Evolutionary conservation across 2,888 invertebrate genomes (phyloP).

Genomic region (Andrena minutula): DNA sequence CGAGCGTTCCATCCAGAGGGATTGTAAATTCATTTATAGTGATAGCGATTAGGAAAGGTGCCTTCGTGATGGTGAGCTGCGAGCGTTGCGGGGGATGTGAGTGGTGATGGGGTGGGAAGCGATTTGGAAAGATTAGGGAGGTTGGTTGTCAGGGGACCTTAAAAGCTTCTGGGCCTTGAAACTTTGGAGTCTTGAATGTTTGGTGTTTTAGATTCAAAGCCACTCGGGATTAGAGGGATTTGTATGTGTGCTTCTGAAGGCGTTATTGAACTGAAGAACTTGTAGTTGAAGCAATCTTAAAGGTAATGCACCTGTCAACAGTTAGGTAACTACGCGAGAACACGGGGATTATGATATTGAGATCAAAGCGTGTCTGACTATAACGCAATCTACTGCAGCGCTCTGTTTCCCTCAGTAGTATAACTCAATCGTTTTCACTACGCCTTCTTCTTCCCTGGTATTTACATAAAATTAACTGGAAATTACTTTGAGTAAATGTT

Average conservation of each 20-base stretch:
- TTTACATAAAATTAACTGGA: background rate
- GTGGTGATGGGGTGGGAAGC: no score
- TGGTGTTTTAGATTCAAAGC: no score
- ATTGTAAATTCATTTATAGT: slow-evolving; percentile 47
- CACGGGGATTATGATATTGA: slow-evolving; percentile 2
- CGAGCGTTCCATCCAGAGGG: background rate
- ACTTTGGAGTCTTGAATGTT: no score
- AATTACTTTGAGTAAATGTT: background rate
- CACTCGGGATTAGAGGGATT: no score
- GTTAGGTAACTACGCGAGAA: background rate
- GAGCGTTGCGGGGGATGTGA: no score
- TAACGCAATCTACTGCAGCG: slow-evolving; percentile 7
- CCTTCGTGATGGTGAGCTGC: background rate
- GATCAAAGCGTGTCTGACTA: slow-evolving; percentile 12
- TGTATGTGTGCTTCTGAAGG: background rate
- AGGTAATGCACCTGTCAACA: background rate
- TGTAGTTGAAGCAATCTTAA: background rate
- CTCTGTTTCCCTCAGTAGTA: background rate
- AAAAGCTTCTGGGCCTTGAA: no score
- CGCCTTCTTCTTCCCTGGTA: background rate
- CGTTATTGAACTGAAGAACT: background rate
- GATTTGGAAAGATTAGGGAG: no score
- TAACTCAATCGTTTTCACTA: background rate
- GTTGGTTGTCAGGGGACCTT: no score
- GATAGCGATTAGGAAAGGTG: background rate